Percentiles rank a stretch among this genome's conserved stretches.
Evolutionary conservation across 2,797 vertebrate genomes (phyloP).

Genomic region (Geotria australis): DNA sequence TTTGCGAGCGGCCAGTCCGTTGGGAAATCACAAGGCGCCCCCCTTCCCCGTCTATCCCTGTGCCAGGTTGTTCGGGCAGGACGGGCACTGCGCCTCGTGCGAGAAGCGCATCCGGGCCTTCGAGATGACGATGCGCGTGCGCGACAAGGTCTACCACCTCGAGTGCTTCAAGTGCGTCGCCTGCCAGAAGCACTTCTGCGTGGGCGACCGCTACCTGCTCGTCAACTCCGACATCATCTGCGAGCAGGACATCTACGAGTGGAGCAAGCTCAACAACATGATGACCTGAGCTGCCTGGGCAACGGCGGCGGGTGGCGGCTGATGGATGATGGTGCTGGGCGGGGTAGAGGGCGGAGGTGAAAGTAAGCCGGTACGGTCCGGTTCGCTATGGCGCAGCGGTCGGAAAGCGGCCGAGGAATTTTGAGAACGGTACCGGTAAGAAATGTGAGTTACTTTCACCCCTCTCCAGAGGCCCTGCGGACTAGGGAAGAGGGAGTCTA

Average conservation of each 20-base stretch:
- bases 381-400: too few relatives aligned
- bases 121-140: constrained; percentile 96
- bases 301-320: too few relatives aligned
- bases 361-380: too few relatives aligned
- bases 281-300: constrained; percentile 3
- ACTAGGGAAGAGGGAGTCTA: too few relatives aligned
- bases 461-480: too few relatives aligned
- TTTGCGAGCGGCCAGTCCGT: too few relatives aligned
- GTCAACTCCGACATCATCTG: constrained; percentile 98
- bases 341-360: too few relatives aligned
- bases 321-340: too few relatives aligned
- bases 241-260: constrained; percentile 97
- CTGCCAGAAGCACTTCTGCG: constrained; percentile 97
- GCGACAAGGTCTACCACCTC: constrained; percentile 93
- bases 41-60: not conserved
- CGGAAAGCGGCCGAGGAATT: too few relatives aligned
- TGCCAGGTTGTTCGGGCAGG: constrained; percentile 66
- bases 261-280: constrained; percentile 78
- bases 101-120: constrained; percentile 91
- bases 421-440: too few relatives aligned
- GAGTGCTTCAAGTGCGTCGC: constrained; percentile 97
- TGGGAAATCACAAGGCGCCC: too few relatives aligned
- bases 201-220: constrained; percentile 88
- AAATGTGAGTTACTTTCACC: too few relatives aligned
- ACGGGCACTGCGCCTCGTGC: constrained; percentile 75